Evolutionary conservation across 2,888 invertebrate genomes (phyloP).

Genomic region (Cheilosia vernalis): DNA sequence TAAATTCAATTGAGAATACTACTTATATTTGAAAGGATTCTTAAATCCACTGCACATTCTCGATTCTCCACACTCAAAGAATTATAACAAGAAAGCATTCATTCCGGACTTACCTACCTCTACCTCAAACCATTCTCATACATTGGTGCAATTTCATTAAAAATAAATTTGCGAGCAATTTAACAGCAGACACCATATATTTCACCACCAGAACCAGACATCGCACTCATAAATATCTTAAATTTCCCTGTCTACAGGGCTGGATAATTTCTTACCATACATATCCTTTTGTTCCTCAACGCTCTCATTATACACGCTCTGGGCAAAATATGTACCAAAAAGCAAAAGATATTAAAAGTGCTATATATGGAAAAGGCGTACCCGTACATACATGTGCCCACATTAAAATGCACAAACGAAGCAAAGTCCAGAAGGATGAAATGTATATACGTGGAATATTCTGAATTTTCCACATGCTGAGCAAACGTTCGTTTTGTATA

Average conservation of each 20-base stretch:
- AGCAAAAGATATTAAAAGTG: constrained; percentile 27
- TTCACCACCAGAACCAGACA: constrained; percentile 34
- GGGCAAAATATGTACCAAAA: constrained; percentile 32
- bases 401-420: constrained; percentile 63
- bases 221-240: constrained; percentile 13
- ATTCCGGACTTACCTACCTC: background rate
- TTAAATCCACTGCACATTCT: background rate
- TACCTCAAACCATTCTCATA: background rate
- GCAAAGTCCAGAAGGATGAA: constrained; percentile 35
- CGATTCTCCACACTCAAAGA: constrained; percentile 4
- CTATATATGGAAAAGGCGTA: constrained; percentile 5
- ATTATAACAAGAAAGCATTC: constrained; percentile 6
- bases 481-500: background rate
- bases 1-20: no score
- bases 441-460: constrained; percentile 40
- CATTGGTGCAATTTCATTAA: constrained; percentile 34
- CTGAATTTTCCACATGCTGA: constrained; percentile 52
- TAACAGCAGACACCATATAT: constrained; percentile 35
- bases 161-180: constrained; percentile 29
- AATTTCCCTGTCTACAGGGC: constrained; percentile 4
- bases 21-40: no score
- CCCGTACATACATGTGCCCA: constrained; percentile 13
- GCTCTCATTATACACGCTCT: constrained; percentile 24
- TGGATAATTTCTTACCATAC: constrained; percentile 8
- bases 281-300: constrained; percentile 16